These are phyloP conservation scores for Drosophila grimshawi DNA, from an alignment of 1,140 invertebrate genomes.

Conservation along the genomic window DNA sequence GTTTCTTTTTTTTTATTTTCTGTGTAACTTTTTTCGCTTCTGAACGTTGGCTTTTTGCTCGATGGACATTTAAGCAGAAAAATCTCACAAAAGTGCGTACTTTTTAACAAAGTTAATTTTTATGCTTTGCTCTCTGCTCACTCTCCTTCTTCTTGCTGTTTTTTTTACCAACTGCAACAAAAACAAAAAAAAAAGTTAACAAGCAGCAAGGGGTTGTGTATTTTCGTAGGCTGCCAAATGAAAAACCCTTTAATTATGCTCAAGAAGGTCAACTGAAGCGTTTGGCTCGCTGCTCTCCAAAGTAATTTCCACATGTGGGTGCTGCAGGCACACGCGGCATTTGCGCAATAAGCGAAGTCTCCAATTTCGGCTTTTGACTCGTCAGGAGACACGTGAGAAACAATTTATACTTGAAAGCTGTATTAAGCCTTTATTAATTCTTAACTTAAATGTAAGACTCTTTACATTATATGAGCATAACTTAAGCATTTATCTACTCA, in stretches of 20 bases:
- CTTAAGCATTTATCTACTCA: too few species aligned
- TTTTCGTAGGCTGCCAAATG: conserved; percentile 45
- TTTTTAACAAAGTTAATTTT: conserved; percentile 81
- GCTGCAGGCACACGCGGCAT: conserved; percentile 27
- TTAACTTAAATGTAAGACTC: too few species aligned
- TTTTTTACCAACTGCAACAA: conserved; percentile 35
- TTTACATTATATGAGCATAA: too few species aligned
- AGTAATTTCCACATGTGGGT: conserved; percentile 33
- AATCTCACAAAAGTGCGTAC: conserved; percentile 59
- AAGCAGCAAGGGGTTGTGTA: conserved; percentile 54
- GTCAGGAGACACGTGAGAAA: too few species aligned
- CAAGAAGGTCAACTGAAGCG: conserved; percentile 55
- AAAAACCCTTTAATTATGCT: conserved; percentile 51
- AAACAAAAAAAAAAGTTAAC: conserved; percentile 55
- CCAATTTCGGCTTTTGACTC: conserved; percentile 24
- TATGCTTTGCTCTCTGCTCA: conserved; percentile 62
- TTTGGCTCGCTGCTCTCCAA: conserved; percentile 24
- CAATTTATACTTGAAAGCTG: background rate
- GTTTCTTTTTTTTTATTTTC: conserved; percentile 10
- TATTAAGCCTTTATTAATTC: too few species aligned
- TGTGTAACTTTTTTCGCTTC: conserved; percentile 62
- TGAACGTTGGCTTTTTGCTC: conserved; percentile 48
- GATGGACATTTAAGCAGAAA: conserved; percentile 71
- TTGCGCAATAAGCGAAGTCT: conserved; percentile 44
- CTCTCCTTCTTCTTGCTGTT: conserved; percentile 17